Conservation (phyloP, 2,797 vertebrate genomes). For the Oreochromis mossambicus region DNA sequence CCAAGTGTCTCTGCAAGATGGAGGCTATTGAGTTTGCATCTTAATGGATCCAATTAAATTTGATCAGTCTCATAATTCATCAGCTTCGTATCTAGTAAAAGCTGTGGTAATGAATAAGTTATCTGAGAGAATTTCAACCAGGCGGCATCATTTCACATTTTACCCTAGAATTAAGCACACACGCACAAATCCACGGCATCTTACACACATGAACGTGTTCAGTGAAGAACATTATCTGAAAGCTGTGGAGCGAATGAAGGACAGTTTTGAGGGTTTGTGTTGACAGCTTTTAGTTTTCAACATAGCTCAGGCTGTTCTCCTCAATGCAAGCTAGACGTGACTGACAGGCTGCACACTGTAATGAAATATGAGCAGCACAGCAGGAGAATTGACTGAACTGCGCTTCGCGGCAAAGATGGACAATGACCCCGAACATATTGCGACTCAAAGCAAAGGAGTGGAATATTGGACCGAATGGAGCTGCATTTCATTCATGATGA, state of each 20-base stretch:
- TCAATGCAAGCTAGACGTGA: neutral
- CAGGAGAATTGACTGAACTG: neutral
- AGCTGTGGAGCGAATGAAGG: neutral
- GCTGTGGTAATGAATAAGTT: slow-evolving; percentile 16
- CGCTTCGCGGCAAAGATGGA: neutral
- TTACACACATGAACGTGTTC: neutral
- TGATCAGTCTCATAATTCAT: slow-evolving; percentile 3
- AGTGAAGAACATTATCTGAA: neutral
- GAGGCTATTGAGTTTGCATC: neutral
- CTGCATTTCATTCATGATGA: neutral
- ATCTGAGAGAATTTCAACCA: slow-evolving; percentile 23
- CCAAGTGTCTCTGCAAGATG: neutral
- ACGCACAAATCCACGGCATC: neutral
- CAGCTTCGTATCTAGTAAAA: neutral
- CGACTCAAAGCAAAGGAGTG: neutral
- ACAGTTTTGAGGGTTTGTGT: neutral
- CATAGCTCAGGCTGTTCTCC: neutral
- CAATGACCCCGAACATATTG: neutral
- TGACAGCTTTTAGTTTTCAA: neutral
- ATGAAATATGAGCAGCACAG: neutral
- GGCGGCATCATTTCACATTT: neutral
- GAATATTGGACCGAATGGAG: neutral
- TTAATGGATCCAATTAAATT: neutral
- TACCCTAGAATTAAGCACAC: neutral
- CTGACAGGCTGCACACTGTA: neutral